Evolutionary conservation across 2,888 invertebrate genomes (phyloP).

Genomic region (Megalurothrips usitatus): DNA sequence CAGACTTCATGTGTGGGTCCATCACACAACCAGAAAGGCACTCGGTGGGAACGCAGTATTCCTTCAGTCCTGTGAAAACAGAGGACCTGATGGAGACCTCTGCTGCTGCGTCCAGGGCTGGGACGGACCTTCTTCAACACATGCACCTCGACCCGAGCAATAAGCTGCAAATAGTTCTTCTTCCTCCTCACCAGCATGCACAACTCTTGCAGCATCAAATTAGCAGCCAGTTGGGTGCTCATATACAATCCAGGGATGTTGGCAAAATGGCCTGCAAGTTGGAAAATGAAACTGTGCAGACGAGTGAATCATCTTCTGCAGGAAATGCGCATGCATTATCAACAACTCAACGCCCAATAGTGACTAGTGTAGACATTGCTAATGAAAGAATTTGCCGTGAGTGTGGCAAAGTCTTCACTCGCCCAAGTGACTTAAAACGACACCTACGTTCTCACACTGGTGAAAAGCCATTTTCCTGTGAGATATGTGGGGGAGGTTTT

Average conservation of each 20-base stretch:
- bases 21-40: background rate
- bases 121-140: background rate
- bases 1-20: background rate
- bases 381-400: constrained; percentile 15
- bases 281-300: background rate
- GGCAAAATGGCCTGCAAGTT: background rate
- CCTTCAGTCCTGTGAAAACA: background rate
- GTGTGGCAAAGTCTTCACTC: constrained; percentile 5
- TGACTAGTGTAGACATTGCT: constrained; percentile 1
- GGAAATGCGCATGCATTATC: background rate
- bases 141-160: background rate
- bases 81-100: background rate
- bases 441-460: background rate
- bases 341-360: background rate
- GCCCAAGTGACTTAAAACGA: background rate
- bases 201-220: background rate
- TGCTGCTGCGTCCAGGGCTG: background rate
- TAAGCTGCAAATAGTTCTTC: background rate
- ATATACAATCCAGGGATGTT: background rate
- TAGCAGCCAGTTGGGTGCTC: background rate
- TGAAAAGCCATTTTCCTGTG: constrained; percentile 1
- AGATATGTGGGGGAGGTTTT: background rate
- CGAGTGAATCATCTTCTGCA: background rate
- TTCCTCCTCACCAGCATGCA: background rate
- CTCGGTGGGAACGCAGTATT: background rate